These are phyloP conservation scores for Osmoderma eremita DNA, from an alignment of 2,888 invertebrate genomes.

Conservation along the genomic window DNA sequence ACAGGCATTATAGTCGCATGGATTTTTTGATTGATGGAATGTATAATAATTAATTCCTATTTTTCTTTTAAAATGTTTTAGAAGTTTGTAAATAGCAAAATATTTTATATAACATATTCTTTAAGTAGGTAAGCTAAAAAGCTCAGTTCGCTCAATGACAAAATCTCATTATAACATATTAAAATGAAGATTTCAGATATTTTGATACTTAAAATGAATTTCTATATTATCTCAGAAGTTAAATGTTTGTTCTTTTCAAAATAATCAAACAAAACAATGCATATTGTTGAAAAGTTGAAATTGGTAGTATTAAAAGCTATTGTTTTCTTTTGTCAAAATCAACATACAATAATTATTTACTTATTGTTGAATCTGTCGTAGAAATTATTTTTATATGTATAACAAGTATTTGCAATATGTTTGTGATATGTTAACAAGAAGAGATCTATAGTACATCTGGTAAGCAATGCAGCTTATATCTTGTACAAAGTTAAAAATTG, in stretches of 20 bases:
- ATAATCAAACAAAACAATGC: too few relatives aligned
- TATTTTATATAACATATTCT: slow-evolving; percentile 9
- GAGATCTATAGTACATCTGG: too few relatives aligned
- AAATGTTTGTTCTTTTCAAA: too few relatives aligned
- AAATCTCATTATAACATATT: not conserved
- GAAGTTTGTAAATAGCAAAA: slow-evolving; percentile 30
- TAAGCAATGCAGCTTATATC: slow-evolving; percentile 8
- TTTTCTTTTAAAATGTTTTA: not conserved
- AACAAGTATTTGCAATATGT: slow-evolving; percentile 38
- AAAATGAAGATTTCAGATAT: not conserved
- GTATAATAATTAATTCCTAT: slow-evolving; percentile 76
- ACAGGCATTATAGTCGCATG: slow-evolving; percentile 87
- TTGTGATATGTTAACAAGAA: slow-evolving; percentile 31
- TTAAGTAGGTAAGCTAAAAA: not conserved
- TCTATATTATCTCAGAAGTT: too few relatives aligned
- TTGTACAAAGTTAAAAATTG: not conserved
- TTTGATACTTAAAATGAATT: too few relatives aligned
- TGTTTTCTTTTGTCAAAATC: not conserved
- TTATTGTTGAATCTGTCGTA: not conserved
- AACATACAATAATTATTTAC: not conserved
- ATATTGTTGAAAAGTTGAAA: too few relatives aligned
- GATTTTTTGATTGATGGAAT: slow-evolving; percentile 90
- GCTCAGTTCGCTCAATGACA: slow-evolving; percentile 14
- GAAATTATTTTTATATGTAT: slow-evolving; percentile 25
- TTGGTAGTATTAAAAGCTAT: not conserved